These are phyloP conservation scores for Troides aeacus DNA, from an alignment of 2,888 invertebrate genomes.

Conservation along the genomic window DNA sequence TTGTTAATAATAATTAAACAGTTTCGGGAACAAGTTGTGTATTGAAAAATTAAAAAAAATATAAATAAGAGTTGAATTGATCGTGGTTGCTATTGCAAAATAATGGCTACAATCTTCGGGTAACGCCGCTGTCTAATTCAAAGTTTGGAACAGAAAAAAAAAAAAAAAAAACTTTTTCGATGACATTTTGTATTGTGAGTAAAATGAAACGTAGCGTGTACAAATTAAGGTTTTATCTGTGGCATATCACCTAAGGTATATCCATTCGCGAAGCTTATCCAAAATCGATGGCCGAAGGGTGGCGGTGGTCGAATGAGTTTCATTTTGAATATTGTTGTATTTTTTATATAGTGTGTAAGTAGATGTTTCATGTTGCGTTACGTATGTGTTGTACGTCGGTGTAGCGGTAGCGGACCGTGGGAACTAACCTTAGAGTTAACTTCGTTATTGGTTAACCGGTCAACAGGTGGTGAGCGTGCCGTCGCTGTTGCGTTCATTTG, in stretches of 20 bases:
- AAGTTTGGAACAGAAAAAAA: conserved; percentile 34
- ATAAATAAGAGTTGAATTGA: conserved; percentile 30
- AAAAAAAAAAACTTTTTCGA: conserved; percentile 36
- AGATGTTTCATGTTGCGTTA: conserved; percentile 57
- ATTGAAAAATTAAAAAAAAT: conserved; percentile 27
- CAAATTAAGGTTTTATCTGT: conserved; percentile 51
- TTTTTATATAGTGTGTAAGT: conserved; percentile 72
- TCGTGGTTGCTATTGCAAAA: conserved; percentile 36
- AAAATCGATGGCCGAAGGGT: conserved; percentile 35
- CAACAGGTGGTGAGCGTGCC: conserved; percentile 3
- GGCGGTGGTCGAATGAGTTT: conserved; percentile 44
- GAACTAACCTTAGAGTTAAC: conserved; percentile 19
- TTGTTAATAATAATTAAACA: conserved; percentile 23
- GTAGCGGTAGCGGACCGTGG: conserved; percentile 20
- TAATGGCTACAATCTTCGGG: conserved; percentile 23
- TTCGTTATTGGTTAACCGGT: conserved; percentile 30
- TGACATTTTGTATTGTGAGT: conserved; percentile 36
- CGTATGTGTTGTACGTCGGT: conserved; percentile 32
- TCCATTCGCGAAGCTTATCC: conserved; percentile 40
- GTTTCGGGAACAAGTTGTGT: conserved; percentile 70
- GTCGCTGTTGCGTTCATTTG: neutral
- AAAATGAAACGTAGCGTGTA: conserved; percentile 48
- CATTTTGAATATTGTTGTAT: conserved; percentile 68
- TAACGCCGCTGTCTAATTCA: conserved; percentile 36
- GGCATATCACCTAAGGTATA: conserved; percentile 67